These are phyloP conservation scores for Camelus bactrianus DNA, from an alignment of 2,113 vertebrate genomes.

Conservation along the genomic window DNA sequence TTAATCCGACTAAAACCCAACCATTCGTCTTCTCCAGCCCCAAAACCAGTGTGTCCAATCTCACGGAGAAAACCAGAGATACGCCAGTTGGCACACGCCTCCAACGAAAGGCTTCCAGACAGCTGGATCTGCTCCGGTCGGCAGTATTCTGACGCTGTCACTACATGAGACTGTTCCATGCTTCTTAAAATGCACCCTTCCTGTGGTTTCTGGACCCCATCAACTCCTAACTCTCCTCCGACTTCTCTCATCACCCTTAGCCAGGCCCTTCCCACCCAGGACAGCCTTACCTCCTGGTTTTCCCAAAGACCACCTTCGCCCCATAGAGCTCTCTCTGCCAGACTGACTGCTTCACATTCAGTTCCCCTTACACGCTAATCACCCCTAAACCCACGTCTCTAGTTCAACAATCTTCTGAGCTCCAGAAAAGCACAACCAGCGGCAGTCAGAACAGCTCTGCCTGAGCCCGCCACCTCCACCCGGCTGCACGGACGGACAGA, in stretches of 20 bases:
- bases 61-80: not conserved
- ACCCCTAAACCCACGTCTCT: not conserved
- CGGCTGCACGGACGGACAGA: not conserved
- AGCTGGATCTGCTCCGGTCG: not conserved
- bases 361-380: not conserved
- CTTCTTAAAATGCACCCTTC: not conserved
- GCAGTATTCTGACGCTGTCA: not conserved
- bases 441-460: not conserved
- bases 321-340: not conserved
- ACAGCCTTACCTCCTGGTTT: not conserved
- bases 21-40: not conserved
- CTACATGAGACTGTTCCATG: accelerated
- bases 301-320: not conserved
- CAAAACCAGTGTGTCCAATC: not conserved
- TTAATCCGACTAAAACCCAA: not conserved
- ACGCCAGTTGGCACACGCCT: not conserved
- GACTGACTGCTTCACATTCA: not conserved
- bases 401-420: not conserved
- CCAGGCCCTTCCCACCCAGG: no score
- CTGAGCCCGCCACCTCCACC: not conserved
- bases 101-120: not conserved
- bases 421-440: not conserved
- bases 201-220: not conserved
- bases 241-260: not conserved
- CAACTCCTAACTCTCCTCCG: not conserved